Evolutionary conservation across 2,113 vertebrate species (phyloP), one percentile per base, ranked within the genome.

Genomic region (Heterocephalus glaber): DNA sequence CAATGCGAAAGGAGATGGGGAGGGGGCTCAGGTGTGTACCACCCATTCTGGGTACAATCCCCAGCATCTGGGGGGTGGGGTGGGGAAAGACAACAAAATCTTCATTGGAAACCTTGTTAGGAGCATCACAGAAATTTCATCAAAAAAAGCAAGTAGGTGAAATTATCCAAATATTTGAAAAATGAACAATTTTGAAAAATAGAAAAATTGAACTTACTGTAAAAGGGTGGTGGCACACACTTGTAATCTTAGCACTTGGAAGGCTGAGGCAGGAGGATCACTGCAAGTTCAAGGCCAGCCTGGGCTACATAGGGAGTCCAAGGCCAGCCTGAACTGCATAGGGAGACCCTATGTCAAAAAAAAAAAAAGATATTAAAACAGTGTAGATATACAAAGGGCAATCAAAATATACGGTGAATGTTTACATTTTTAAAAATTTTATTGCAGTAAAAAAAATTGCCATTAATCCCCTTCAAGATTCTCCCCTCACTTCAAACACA

Each of bases 181-280:
- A 95, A 85, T 22, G 81, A 84, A 8, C 28, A 61, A 35, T 58
- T 89, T 88, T 94, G 44, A 52, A 28, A 97, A 88, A 65, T 19
- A 52, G 17, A 5, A 66, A 66, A 95, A 58, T 33, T 76, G 4
- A 81, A 24, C 6, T 86, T 44, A 58, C 41, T 85, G 26, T 65
- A 60, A 38, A 66, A 52, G 44, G 47, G 72, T 49, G 14, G 44
- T 47, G 26, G 28, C 28, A 49, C 44, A 77, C 26, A 33, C 14
- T 14, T 77, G 7, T 33, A 76, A 77, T 17, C 13, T 33, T 49
- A 77, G 26, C 74, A 49, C 28, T 77, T 77, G 44, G 44, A 1
- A 49, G 28, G 26, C 24, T 77, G 74, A 77, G 7, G 44, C 44
- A 49, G 28, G 74, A 49, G 28, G 74, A 49, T 30, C 13, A 77